Base-by-base conservation (phyloP, 2,888 invertebrate genomes). In the Entomobrya multifasciata region DNA sequence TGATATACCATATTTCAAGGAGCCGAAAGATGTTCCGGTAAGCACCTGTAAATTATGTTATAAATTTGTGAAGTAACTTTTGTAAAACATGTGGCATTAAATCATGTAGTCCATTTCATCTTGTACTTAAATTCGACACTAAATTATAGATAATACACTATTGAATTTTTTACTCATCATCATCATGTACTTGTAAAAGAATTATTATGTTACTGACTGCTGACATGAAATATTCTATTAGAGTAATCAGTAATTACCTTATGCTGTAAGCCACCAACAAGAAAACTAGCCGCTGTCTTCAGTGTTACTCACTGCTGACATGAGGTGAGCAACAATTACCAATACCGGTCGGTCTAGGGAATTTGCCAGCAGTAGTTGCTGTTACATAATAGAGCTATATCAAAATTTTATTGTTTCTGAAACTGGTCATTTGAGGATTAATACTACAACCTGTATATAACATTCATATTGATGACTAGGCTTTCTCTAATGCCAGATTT, bases 281-380 rank as follows among this genome's bases (percentile, higher is more conserved):
- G 20, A 8, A 36, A 6, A 4, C 1, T 36, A 15, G 49, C 49
- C 20, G 65, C 65, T 36, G 65, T 36, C 65, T 25, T 27, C 27
- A 27, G 60, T 65, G 65, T 13, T 36, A 8, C 36, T 36, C 36
- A 36, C 36, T n/a, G n/a, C n/a, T 36, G 65, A 65, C 65, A 65
- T 36, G 65, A 30, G 17, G 1, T 27, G 1, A 36, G 65, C 11
- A 41, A 65, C 36, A 65, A 41, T 65, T 65, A 65, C 65, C 36
- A 65, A 52, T 30, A 74, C 62, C 27, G 44, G 60, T 47, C 27
- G 44, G 60, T 62, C 62, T 82, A 62, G 82, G 81, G 62, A 60
- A 74, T 49, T 82, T 74, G 72, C 82, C 82, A 82, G 36, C n/a
- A 74, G 67, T 70, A 17, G 65, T 17, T 25, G 13, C 25, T n/a